Evolutionary conservation across 2,113 vertebrate genomes (phyloP).

Genomic region (Coracopsis vasa): DNA sequence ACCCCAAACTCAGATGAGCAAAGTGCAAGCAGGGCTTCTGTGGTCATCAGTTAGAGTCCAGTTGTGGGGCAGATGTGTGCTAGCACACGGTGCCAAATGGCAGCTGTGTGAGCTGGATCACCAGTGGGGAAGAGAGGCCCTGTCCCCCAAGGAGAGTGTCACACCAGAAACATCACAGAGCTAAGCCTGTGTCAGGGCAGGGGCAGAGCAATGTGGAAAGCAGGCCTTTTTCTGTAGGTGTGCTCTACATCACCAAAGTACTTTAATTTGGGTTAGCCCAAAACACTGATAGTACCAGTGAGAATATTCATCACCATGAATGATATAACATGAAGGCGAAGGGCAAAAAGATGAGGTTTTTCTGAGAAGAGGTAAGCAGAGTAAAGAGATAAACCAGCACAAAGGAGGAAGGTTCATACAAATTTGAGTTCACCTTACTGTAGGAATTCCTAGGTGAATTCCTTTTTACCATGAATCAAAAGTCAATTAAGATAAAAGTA

Average conservation of each 20-base stretch:
- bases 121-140: rapidly evolving
- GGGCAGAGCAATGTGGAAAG: background rate
- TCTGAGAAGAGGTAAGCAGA: background rate
- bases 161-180: background rate
- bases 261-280: background rate
- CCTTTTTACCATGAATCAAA: background rate
- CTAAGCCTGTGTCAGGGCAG: background rate
- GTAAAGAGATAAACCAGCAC: background rate
- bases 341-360: background rate
- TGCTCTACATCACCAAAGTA: background rate
- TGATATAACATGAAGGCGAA: background rate
- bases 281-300: background rate
- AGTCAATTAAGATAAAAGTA: background rate
- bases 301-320: background rate
- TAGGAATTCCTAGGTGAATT: background rate
- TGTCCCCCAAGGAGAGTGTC: rapidly evolving
- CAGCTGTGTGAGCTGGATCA: background rate
- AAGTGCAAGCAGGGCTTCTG: background rate
- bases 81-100: background rate
- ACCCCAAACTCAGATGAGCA: background rate
- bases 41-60: background rate
- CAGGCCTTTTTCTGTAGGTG: background rate
- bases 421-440: background rate
- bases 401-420: background rate
- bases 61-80: background rate